Evolutionary conservation across 2,113 vertebrate species (phyloP).

Genomic region (Microcebus murinus): DNA sequence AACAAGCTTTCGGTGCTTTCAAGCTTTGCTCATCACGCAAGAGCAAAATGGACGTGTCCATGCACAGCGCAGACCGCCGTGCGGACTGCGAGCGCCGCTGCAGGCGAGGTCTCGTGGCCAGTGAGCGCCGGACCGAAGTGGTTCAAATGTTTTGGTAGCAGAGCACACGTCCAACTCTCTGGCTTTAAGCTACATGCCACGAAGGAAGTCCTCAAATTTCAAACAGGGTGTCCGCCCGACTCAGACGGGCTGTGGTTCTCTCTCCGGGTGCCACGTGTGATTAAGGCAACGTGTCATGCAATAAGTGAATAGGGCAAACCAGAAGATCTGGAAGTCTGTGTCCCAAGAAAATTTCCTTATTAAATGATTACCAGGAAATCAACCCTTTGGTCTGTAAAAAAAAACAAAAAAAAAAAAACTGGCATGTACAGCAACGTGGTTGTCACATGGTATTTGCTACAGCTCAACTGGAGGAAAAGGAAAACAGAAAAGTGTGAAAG

Average conservation of each 20-base stretch:
- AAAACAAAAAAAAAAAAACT: conserved; percentile 38
- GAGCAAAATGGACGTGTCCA: too few relatives aligned
- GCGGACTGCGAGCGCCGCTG: too few relatives aligned
- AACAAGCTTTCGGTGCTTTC: too few relatives aligned
- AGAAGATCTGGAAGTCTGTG: neutral
- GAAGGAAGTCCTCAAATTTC: neutral
- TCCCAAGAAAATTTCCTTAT: neutral
- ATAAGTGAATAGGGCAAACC: neutral
- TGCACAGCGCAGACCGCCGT: too few relatives aligned
- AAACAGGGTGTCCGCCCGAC: neutral
- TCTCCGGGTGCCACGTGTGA: neutral
- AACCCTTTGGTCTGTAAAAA: conserved; percentile 46
- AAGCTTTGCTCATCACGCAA: too few relatives aligned
- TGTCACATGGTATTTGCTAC: conserved; percentile 23
- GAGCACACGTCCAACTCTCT: neutral
- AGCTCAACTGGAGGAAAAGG: conserved; percentile 25
- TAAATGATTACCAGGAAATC: conserved; percentile 59
- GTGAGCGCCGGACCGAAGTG: too few relatives aligned
- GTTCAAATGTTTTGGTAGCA: neutral
- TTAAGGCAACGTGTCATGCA: neutral
- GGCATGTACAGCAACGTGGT: neutral
- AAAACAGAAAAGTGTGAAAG: conserved; percentile 59
- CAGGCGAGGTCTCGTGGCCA: too few relatives aligned
- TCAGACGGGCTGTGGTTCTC: neutral
- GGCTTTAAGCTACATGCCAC: neutral